These are phyloP conservation scores for Caenorhabditis sp. DNA, from an alignment of 2,888 invertebrate genomes.

Conservation along the genomic window DNA sequence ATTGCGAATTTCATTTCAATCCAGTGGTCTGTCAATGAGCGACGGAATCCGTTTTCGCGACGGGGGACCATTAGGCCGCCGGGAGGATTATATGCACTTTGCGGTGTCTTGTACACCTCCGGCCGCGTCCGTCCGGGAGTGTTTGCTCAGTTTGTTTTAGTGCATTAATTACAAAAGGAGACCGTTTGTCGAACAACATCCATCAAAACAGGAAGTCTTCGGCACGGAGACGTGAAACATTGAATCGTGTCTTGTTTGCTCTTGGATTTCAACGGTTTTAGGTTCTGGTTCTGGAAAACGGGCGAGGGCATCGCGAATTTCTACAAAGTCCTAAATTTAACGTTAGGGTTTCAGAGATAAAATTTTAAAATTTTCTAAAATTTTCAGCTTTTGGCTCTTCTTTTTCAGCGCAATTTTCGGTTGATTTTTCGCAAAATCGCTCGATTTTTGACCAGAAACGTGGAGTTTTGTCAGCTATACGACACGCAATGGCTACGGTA, in stretches of 20 bases:
- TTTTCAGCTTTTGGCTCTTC: too few relatives aligned
- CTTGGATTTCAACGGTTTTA: not conserved
- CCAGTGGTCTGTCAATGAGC: too few relatives aligned
- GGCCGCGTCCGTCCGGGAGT: constrained; percentile 22
- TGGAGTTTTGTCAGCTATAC: too few relatives aligned
- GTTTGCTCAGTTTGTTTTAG: constrained; percentile 57
- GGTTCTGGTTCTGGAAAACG: too few relatives aligned
- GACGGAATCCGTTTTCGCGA: not conserved
- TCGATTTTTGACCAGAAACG: too few relatives aligned
- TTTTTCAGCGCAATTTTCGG: too few relatives aligned
- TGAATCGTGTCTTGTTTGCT: constrained; percentile 16
- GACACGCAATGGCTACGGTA: not conserved
- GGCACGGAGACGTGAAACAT: not conserved
- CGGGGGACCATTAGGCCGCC: constrained; percentile 3
- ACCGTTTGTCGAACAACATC: constrained; percentile 7
- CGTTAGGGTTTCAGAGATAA: too few relatives aligned
- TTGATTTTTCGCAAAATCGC: too few relatives aligned
- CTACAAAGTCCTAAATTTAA: too few relatives aligned
- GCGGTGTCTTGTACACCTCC: constrained; percentile 31
- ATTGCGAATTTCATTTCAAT: too few relatives aligned
- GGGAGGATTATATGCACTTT: constrained; percentile 29
- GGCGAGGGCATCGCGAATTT: too few relatives aligned
- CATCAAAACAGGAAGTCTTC: constrained; percentile 50
- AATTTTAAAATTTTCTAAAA: too few relatives aligned
- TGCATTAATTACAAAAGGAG: constrained; percentile 60